Conservation (phyloP, 2,888 invertebrate genomes). For the Cyaniris semiargus region DNA sequence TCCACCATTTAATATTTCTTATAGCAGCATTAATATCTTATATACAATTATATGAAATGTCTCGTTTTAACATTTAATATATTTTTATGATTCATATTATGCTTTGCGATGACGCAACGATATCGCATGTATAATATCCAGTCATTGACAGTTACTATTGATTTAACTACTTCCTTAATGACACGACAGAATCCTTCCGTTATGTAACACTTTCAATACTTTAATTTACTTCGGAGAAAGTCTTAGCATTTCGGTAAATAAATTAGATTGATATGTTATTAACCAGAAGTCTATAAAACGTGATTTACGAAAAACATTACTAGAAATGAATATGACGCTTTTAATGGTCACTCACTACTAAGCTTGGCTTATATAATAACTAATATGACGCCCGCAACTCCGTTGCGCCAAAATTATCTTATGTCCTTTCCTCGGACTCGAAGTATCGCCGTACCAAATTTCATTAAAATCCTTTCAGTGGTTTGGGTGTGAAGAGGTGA, state of each 20-base stretch:
- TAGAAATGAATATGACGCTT: too few species aligned
- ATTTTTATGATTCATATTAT: neutral
- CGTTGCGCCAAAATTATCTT: too few species aligned
- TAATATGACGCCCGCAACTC: too few species aligned
- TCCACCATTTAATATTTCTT: neutral
- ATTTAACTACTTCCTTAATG: slow-evolving; percentile 17
- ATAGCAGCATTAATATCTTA: too few species aligned
- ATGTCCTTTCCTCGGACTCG: too few species aligned
- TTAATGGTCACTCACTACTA: too few species aligned
- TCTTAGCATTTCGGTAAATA: neutral
- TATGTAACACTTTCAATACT: neutral
- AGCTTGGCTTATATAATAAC: too few species aligned
- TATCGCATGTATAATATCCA: neutral
- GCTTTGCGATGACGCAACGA: neutral
- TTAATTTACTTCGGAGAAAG: neutral
- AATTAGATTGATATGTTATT: neutral
- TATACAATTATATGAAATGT: neutral
- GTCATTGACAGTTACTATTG: slow-evolving; percentile 14
- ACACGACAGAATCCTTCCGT: neutral
- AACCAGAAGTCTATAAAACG: neutral
- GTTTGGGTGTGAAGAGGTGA: too few species aligned
- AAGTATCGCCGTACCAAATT: too few species aligned
- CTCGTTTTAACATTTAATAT: neutral
- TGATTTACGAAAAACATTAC: too few species aligned
- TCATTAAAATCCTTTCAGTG: too few species aligned